Percentiles rank a stretch among this genome's conserved stretches.
Conservation (phyloP, 2,888 invertebrate species). For the Amorpha juglandis region DNA sequence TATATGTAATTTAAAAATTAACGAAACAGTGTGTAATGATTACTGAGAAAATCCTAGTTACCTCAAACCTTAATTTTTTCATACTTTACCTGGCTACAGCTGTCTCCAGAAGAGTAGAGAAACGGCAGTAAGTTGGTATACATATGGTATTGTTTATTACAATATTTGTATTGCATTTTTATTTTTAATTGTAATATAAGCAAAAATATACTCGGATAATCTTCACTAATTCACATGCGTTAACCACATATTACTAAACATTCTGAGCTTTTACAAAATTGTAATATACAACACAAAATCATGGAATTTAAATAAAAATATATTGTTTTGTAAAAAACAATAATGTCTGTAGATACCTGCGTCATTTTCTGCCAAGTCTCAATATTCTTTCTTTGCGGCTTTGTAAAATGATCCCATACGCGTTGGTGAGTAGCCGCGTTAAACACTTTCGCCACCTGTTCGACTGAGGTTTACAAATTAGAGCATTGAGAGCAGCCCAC, state of each 20-base stretch:
- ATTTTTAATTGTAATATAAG: neutral
- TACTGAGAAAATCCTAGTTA: neutral
- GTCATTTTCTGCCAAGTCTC: constrained; percentile 99
- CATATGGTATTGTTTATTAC: neutral
- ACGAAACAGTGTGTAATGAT: neutral
- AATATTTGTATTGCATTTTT: neutral
- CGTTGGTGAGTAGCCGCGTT: constrained; percentile 97
- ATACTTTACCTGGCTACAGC: constrained; percentile 6
- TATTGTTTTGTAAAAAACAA: constrained; percentile 35
- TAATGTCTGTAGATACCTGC: constrained; percentile 85
- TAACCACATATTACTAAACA: neutral
- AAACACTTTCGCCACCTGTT: constrained; percentile 99
- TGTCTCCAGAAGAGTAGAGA: constrained; percentile 12
- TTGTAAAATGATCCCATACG: constrained; percentile 99
- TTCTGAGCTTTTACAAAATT: neutral
- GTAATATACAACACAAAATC: neutral
- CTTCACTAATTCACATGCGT: neutral
- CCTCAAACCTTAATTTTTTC: constrained; percentile 2
- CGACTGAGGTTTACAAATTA: constrained; percentile 90
- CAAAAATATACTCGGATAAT: neutral
- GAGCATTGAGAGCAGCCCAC: constrained; percentile 56
- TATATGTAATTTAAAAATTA: neutral
- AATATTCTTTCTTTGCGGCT: constrained; percentile 99
- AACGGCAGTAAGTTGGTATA: constrained; percentile 3
- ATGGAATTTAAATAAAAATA: neutral